Percentiles rank a stretch among this genome's conserved stretches.
Evolutionary conservation across 2,797 vertebrate species (phyloP).

Genomic region (Macropus fuliginosus): DNA sequence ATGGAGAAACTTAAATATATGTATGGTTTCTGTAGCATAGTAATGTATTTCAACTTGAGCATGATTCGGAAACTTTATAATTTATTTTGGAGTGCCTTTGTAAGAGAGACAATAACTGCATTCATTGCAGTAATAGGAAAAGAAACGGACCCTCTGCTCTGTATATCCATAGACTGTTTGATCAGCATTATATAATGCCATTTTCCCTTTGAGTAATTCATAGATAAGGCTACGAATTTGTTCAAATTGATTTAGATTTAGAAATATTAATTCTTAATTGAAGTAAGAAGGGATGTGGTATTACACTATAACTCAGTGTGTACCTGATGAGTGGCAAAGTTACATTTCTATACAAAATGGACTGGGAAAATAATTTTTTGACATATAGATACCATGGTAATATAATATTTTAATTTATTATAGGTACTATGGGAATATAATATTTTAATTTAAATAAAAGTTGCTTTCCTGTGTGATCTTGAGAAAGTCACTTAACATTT

Average conservation of each 20-base stretch:
- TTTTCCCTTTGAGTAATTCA: not conserved
- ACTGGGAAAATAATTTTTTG: not conserved
- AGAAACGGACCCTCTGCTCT: not conserved
- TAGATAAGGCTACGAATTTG: not conserved
- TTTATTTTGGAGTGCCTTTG: not conserved
- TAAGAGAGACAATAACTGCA: not conserved
- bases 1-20: slow-evolving; percentile 44
- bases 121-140: not conserved
- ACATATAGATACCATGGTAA: not conserved
- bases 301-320: not conserved
- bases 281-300: not conserved
- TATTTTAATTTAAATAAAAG: not conserved
- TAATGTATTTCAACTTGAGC: slow-evolving; percentile 60
- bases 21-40: slow-evolving; percentile 54
- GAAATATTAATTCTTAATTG: not conserved
- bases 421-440: not conserved
- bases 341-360: not conserved
- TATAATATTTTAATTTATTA: not conserved
- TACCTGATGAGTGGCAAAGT: not conserved
- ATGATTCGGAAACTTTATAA: slow-evolving; percentile 44
- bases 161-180: rapidly evolving
- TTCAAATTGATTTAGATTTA: not conserved
- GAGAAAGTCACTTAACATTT: not conserved
- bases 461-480: not conserved
- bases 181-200: not conserved